Evolutionary conservation across 2,113 vertebrate species (phyloP).

Genomic region (Pteropus alecto): DNA sequence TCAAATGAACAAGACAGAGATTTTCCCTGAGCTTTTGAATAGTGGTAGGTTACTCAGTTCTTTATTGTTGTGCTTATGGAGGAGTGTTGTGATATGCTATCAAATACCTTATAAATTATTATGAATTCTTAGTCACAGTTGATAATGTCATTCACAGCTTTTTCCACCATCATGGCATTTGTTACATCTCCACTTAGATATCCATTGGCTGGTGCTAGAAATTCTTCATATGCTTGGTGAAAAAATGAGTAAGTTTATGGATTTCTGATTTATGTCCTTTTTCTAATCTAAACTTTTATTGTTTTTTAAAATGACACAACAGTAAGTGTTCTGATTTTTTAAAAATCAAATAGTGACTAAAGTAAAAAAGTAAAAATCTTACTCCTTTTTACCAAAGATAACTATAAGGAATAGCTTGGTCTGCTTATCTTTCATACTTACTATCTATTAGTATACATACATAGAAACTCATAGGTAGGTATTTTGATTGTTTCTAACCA

Average conservation of each 20-base stretch:
- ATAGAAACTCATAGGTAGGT: neutral
- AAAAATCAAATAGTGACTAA: neutral
- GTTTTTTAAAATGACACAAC: neutral
- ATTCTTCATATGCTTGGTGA: constrained; percentile 91
- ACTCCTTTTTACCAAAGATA: neutral
- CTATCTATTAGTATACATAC: neutral
- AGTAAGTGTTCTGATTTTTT: neutral
- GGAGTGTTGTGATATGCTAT: neutral
- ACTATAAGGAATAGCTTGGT: neutral
- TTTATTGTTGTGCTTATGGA: neutral
- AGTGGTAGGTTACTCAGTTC: neutral
- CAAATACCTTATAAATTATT: neutral
- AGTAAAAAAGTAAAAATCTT: neutral
- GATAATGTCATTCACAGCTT: constrained; percentile 83
- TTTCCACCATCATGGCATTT: constrained; percentile 97
- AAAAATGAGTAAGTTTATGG: constrained; percentile 87
- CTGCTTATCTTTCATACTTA: neutral
- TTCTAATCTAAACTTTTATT: neutral
- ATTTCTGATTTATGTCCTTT: neutral
- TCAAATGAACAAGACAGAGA: neutral
- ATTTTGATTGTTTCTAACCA: constrained; percentile 21
- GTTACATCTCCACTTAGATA: constrained; percentile 94
- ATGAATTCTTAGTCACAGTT: constrained; percentile 19
- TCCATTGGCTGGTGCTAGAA: constrained; percentile 94
- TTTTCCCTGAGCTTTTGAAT: constrained; percentile 30